Evolutionary conservation across 2,888 invertebrate species (phyloP).

Genomic region (Nesidiocoris tenuis): DNA sequence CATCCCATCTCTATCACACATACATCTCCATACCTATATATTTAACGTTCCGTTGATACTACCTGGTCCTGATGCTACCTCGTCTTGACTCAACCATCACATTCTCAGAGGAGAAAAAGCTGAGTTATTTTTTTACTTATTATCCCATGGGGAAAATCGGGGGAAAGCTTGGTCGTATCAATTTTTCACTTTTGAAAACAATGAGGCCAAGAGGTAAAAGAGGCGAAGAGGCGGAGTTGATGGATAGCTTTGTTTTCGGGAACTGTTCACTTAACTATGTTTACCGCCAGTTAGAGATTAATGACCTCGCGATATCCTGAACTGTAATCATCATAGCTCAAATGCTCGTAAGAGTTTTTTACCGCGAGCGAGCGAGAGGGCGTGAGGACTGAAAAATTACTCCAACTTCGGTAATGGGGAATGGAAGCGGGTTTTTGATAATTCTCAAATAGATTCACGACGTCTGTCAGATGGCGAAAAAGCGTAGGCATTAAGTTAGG

Average conservation of each 20-base stretch:
- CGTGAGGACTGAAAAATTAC: not conserved
- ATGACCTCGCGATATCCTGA: not conserved
- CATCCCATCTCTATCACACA: too few species aligned
- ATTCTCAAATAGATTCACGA: too few species aligned
- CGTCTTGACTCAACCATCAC: too few species aligned
- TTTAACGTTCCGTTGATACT: too few species aligned
- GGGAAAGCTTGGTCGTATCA: not conserved
- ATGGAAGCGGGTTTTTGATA: too few species aligned
- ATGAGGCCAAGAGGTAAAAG: not conserved
- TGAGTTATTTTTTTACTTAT: too few species aligned
- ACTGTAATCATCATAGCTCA: not conserved
- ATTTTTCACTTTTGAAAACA: not conserved
- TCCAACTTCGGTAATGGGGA: too few species aligned
- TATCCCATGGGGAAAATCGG: not conserved
- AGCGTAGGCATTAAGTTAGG: too few species aligned
- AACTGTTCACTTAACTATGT: not conserved
- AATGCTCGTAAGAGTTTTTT: not conserved
- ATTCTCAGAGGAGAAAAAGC: too few species aligned
- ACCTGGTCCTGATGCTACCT: too few species aligned
- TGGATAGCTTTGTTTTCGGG: not conserved
- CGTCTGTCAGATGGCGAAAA: too few species aligned
- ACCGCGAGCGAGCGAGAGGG: not conserved
- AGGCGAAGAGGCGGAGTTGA: not conserved
- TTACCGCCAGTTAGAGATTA: not conserved
- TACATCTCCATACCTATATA: too few species aligned